Evolutionary conservation across 2,888 invertebrate genomes (phyloP).

Genomic region (Meteorus colon): DNA sequence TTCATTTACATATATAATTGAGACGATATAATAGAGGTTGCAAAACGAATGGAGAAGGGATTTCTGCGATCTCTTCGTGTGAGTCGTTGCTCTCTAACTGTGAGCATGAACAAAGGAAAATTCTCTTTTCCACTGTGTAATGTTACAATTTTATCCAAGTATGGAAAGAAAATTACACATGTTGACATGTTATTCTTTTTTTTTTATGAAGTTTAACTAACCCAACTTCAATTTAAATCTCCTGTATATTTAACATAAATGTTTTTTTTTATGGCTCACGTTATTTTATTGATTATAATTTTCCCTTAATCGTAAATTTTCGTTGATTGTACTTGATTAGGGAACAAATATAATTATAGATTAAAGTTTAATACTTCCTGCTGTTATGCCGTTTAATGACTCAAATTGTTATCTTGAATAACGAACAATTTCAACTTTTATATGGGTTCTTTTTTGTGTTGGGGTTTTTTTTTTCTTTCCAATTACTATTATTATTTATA

Average conservation of each 20-base stretch:
- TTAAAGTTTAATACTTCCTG: neutral
- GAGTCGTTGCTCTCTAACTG: slow-evolving; percentile 50
- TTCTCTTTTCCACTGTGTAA: neutral
- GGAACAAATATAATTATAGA: neutral
- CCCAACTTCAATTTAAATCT: neutral
- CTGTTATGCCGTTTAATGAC: neutral
- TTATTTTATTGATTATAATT: slow-evolving; percentile 6
- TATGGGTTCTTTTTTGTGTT: neutral
- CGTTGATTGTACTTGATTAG: neutral
- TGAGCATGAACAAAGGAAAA: slow-evolving; percentile 23
- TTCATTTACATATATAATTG: neutral
- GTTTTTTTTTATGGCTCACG: neutral
- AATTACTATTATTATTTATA: neutral
- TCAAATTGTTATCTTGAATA: neutral
- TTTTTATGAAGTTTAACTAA: neutral
- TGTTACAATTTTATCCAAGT: neutral
- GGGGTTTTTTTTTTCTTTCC: neutral
- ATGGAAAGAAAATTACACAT: neutral
- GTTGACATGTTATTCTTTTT: neutral
- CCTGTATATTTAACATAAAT: slow-evolving; percentile 7
- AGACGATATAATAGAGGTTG: neutral
- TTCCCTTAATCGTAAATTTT: neutral
- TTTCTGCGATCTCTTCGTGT: slow-evolving; percentile 30
- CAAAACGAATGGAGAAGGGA: slow-evolving; percentile 28
- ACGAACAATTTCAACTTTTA: neutral